A percentile compares a stretch with the other conserved stretches of the same genome.
phyloP scores from a whole-genome alignment of 2,113 vertebrate genomes.

The Dermatemys mawii region DNA sequence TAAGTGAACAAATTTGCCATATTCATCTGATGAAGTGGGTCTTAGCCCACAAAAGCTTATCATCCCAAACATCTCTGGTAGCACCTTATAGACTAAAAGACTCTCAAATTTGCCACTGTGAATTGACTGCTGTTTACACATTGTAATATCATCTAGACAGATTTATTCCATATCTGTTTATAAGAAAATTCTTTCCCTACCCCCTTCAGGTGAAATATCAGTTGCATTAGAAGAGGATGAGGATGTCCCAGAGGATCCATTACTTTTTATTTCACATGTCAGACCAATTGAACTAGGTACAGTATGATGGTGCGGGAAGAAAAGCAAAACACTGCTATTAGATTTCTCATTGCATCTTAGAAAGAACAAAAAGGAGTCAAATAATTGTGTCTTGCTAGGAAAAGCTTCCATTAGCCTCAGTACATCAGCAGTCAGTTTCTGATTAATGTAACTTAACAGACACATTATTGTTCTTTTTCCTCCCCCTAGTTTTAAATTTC shows the following conservation, averaged over 20 bases:
- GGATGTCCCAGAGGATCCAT: constrained; percentile 67
- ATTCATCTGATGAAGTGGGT: no score
- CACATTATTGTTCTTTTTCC: background rate
- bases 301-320: constrained; percentile 35
- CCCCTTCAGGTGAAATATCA: constrained; percentile 66
- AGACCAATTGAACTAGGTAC: constrained; percentile 75
- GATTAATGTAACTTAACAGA: background rate
- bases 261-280: constrained; percentile 73
- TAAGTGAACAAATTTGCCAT: background rate
- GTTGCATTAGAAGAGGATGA: constrained; percentile 75
- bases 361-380: background rate
- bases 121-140: constrained; percentile 19
- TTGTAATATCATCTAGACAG: background rate
- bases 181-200: constrained; percentile 57
- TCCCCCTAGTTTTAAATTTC: background rate
- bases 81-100: no score
- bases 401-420: background rate
- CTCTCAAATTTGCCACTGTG: background rate
- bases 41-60: no score
- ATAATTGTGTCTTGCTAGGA: background rate
- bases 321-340: background rate
- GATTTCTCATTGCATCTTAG: background rate
- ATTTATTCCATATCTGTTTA: constrained; percentile 50
- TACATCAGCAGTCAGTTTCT: background rate
- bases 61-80: no score